Evolutionary conservation across 2,888 invertebrate species (phyloP), one percentile per base, ranked within the genome.

Genomic region (Pelosia muscerda): DNA sequence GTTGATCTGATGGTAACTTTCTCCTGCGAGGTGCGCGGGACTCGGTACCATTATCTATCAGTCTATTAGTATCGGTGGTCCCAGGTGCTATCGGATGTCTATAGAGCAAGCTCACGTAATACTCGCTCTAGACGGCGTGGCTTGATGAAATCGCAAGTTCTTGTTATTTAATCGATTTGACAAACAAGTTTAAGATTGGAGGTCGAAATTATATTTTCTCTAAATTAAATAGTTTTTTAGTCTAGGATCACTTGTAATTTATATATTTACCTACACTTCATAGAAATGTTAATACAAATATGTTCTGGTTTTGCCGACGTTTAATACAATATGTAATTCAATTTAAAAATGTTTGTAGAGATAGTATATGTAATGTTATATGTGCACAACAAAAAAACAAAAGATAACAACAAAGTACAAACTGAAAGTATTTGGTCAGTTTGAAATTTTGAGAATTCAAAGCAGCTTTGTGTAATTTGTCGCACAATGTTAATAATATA

Each of bases 1-100:
- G 65, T 63, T 56, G 67, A 66, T 38, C 56, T 62, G 58, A 67
- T 63, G 62, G 63, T 67, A 75, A 75, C 80, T 81, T 79, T 81
- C 81, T 74, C 77, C 72, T 58, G 64, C 13, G 67, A 58, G 66
- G 54, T 56, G 60, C 34, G 61, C 38, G 71, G 63, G 69, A 62
- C 31, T 59, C 23, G 65, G 57, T 60, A 71, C 60, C 62, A 26
- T 69, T 73, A 73, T 78, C 70, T 69, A 74, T 78, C 78, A 78
- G 73, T 61, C 31, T 28, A 34, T 63, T 34, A 63, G 63, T 23
- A n/a, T n/a, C 63, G 34, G n/a, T 19, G 34, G 25, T 54, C 55
- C 72, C 68, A 72, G 73, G 69, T 73, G 73, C 66, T 67, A 58
- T 66, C 71, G 34, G 68, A 69, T 68, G 68, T 62, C n/a, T n/a